Percentiles rank a stretch among this genome's conserved stretches.
These are phyloP conservation scores for Strix uralensis DNA, from an alignment of 2,113 vertebrate genomes.

Conservation along the genomic window DNA sequence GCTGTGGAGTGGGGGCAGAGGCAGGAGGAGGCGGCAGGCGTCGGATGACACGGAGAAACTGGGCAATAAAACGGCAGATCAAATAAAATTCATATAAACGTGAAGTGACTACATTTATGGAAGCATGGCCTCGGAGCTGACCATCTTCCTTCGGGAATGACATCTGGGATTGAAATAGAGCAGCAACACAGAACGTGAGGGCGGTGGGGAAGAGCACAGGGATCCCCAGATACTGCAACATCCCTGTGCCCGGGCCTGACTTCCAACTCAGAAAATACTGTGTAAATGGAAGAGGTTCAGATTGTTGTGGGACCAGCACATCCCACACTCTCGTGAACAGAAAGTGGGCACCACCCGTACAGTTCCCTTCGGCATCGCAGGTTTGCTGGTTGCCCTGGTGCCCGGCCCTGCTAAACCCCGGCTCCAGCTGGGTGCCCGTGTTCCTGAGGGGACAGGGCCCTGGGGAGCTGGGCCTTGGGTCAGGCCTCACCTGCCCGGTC, in stretches of 20 bases:
- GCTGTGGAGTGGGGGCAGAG: rapidly evolving
- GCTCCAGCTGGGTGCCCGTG: rapidly evolving
- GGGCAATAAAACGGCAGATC: rapidly evolving
- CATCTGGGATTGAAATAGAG: rapidly evolving
- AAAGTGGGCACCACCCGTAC: rapidly evolving
- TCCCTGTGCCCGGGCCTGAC: rapidly evolving
- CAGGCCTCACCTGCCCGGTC: rapidly evolving
- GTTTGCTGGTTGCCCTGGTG: rapidly evolving
- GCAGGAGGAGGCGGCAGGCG: background rate
- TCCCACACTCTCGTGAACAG: rapidly evolving
- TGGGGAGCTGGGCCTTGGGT: background rate
- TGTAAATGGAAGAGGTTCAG: rapidly evolving
- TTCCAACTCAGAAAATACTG: rapidly evolving
- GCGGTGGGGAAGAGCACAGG: background rate
- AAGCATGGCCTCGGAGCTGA: rapidly evolving
- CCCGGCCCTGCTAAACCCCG: too few relatives aligned
- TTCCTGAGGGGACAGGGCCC: background rate
- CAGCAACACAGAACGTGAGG: background rate
- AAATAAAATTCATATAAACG: rapidly evolving
- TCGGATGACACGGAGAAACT: rapidly evolving
- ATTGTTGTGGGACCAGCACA: background rate
- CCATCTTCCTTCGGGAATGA: background rate
- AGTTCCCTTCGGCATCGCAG: rapidly evolving
- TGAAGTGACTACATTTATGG: rapidly evolving
- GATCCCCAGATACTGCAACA: rapidly evolving